Base-by-base conservation (phyloP, 2,113 vertebrate genomes). In the Labeo rohita region DNA sequence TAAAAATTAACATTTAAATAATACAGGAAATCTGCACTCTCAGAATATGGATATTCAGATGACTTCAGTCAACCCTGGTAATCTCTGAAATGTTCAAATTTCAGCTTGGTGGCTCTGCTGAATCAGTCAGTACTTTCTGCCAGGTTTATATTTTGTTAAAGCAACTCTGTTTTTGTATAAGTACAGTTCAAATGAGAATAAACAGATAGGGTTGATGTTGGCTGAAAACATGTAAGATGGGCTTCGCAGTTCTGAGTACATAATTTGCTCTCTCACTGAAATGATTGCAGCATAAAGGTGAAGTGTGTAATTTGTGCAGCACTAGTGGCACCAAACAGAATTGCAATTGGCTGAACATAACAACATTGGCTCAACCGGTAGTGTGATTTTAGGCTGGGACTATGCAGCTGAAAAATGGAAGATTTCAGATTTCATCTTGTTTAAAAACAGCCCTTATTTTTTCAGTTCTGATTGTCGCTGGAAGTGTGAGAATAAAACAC, bases 261-360 rank as follows among this genome's bases (percentile, higher is more conserved):
- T 66, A 84, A 81, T 80, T 88, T 65, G 11, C n/a, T 68, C 66
- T 68, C 56, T 45, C 28, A 49, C 83, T 72, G 82, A 87, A 80
- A 54, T 87, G 82, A 87, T 80, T 87, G 50, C 77, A 85, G 70
- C 21, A 66, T 80, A 54, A 77, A 54, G 75, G 59, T 66, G 39
- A 50, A 66, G 23, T 81, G 61, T 66, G 2, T 66, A 50, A 34
- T 65, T 66, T 81, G 13, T 66, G 18, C 13, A 34, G 28, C 52
- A 59, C 76, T 78, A 54, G 56, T 63, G 21, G 34, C 39, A 23
- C 56, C 21, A 23, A 43, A 12, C 21, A 61, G 21, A 75, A 65
- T 49, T 49, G 28, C 43, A 85, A 63, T 84, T 75, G 68, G 68
- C 68, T 72, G 43, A 74, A 5, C 72, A 74, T 74, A 49, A 75